Percentiles rank a stretch among this genome's conserved stretches.
Conservation (phyloP, 2,113 vertebrate genomes). For the Alces alces region DNA sequence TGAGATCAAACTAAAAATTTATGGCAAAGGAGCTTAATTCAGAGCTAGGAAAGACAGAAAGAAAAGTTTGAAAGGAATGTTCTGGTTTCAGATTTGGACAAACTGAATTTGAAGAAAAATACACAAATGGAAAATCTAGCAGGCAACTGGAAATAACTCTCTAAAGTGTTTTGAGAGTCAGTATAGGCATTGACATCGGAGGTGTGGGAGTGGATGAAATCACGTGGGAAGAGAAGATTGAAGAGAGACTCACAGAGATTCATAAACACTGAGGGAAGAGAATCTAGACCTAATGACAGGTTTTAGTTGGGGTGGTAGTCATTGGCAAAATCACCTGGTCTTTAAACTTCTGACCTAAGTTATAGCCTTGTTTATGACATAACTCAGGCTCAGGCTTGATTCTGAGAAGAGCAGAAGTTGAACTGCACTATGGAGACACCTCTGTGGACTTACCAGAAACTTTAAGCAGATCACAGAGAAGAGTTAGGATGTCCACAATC, state of each 20-base stretch:
- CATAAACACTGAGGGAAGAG: neutral
- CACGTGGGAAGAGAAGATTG: neutral
- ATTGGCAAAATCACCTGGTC: neutral
- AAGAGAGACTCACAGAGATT: neutral
- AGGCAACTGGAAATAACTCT: neutral
- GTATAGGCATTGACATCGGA: neutral
- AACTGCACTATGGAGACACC: neutral
- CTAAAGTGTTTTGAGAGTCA: neutral
- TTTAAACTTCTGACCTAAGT: neutral
- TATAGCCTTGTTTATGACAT: neutral
- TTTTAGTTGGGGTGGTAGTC: neutral
- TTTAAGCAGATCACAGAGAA: neutral
- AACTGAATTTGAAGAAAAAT: neutral
- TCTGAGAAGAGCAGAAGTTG: neutral
- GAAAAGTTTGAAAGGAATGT: neutral
- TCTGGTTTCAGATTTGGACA: neutral
- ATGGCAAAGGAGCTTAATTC: neutral
- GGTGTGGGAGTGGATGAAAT: neutral
- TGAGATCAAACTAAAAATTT: neutral
- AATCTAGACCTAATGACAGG: neutral
- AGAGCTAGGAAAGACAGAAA: neutral
- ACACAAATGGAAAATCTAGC: neutral
- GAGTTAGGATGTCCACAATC: neutral
- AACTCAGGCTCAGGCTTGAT: neutral
- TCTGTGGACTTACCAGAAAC: neutral